phyloP scores from a whole-genome alignment of 2,113 vertebrate species.

The Cairina moschata region DNA sequence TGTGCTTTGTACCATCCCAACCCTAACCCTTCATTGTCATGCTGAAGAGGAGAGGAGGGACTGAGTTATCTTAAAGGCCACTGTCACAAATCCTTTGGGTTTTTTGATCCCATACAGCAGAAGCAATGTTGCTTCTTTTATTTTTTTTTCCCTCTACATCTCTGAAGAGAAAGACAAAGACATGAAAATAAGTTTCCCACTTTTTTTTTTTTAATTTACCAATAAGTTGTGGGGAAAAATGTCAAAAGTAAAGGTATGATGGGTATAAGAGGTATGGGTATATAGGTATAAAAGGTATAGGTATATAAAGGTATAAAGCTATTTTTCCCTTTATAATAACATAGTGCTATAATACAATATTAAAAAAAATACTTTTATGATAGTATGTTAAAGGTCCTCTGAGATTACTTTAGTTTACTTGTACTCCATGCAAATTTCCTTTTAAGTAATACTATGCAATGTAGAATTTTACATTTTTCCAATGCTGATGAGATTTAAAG shows the following conservation, averaged over 20 bases:
- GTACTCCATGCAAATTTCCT: background rate
- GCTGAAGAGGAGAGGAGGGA: background rate
- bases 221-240: background rate
- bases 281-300: too few species aligned
- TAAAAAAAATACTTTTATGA: background rate
- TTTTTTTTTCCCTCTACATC: background rate
- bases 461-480: background rate
- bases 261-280: too few species aligned
- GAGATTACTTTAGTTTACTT: background rate
- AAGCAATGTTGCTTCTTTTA: background rate
- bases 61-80: background rate
- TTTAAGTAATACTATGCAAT: background rate
- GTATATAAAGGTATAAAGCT: too few species aligned
- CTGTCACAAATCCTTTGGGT: background rate
- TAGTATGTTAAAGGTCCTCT: background rate
- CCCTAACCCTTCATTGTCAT: background rate
- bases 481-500: background rate
- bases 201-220: background rate
- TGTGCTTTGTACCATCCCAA: background rate
- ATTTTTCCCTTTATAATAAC: background rate
- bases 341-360: background rate
- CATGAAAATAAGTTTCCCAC: background rate
- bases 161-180: background rate
- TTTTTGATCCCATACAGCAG: background rate
- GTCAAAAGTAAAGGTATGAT: background rate